Base-by-base conservation (phyloP, 2,888 invertebrate genomes). In the Antheraea yamamai region DNA sequence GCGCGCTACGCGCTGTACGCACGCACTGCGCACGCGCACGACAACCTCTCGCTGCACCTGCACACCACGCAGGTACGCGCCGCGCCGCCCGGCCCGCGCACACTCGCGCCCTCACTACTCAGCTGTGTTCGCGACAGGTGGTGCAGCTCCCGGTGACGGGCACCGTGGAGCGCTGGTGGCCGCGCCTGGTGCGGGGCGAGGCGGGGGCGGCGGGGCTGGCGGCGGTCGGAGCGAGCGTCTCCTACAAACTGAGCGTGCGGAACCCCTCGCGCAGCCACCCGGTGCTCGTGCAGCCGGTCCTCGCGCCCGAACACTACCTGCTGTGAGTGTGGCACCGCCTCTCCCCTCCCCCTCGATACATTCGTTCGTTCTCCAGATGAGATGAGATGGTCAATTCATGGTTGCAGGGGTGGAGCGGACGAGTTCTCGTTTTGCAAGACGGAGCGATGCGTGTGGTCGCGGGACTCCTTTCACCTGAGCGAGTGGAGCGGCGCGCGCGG, bases 181-280 rank as follows among this genome's bases (percentile, higher is more conserved):
- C 88, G 84, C 85, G 86, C 79, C 82, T 80, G 72, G 77, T 78
- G 79, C 78, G 79, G 39, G 30, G 58, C 2, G 35, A 70, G 73
- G 77, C 66, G 75, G 75, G n/a, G 75, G 78, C 52, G 74, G 58
- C 47, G 77, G 70, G 80, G 76, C 82, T 82, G 79, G 84, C 82
- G 78, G 79, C 79, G 55, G 85, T 86, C 82, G 85, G 82, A 74
- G 87, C 97, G 87, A 94, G 95, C 75, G 95, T 96, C 64, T 92
- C 96, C 83, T 95, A 96, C 86, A 96, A 96, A 76, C 91, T 98
- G 82, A 95, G 96, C 74, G 92, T 97, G 80, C 95, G 96, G 86
- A 98, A 98, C 95, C 98, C 98, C 55, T 95, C 96, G 73, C 96
- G 96, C 78, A 95, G 95, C 84, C 89, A 87, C 88, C 95, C 97